Evolutionary conservation across 2,888 invertebrate species (phyloP).

Genomic region (Pilophorus perplexus): DNA sequence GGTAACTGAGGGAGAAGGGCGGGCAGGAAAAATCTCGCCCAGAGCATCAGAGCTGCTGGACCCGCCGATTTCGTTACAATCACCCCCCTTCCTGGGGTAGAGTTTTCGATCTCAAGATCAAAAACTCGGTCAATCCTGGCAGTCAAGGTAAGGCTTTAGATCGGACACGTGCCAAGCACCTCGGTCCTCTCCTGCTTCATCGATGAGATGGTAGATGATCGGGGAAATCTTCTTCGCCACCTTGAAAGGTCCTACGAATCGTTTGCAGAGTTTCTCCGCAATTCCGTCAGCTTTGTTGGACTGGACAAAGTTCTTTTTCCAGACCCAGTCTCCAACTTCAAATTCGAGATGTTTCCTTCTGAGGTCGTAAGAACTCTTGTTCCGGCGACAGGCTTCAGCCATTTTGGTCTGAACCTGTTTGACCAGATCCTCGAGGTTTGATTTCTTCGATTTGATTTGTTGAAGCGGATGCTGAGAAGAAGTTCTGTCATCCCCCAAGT

Average conservation of each 20-base stretch:
- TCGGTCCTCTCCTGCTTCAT: neutral
- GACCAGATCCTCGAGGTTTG: neutral
- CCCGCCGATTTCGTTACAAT: too few species aligned
- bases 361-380: conserved; percentile 4
- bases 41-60: too few species aligned
- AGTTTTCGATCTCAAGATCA: neutral
- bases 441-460: neutral
- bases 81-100: neutral
- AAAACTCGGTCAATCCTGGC: neutral
- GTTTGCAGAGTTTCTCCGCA: conserved; percentile 23
- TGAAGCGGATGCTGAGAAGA: neutral
- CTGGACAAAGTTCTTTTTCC: too few species aligned
- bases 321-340: conserved; percentile 24
- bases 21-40: too few species aligned
- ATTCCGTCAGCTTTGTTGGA: neutral
- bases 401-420: neutral
- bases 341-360: conserved; percentile 14
- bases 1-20: too few species aligned
- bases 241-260: conserved; percentile 32
- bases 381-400: neutral
- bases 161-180: conserved; percentile 15
- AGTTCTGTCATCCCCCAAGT: neutral
- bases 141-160: conserved; percentile 11
- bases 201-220: conserved; percentile 9
- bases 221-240: conserved; percentile 6